Conservation (phyloP, 2,797 vertebrate genomes). For the Falco rusticolus region DNA sequence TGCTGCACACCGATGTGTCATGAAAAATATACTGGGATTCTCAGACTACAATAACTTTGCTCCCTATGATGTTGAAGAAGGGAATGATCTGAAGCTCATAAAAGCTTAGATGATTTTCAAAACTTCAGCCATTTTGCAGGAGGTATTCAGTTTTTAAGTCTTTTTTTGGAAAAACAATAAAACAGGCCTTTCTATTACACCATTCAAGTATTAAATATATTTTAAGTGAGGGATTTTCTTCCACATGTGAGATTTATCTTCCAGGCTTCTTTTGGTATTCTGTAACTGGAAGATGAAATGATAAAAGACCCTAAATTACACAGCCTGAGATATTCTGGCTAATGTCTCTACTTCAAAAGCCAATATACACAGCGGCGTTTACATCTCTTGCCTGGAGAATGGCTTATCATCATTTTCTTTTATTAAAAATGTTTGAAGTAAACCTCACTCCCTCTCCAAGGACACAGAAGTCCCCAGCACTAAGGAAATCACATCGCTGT, state of each 20-base stretch:
- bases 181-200: not conserved
- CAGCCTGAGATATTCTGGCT: conserved; percentile 42
- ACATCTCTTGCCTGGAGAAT: conserved; percentile 40
- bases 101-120: conserved; percentile 11
- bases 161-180: conserved; percentile 39
- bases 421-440: conserved; percentile 47
- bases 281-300: conserved; percentile 29
- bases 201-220: conserved; percentile 13
- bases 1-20: not conserved
- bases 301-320: conserved; percentile 42
- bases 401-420: conserved; percentile 34
- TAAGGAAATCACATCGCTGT: not conserved
- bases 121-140: not conserved
- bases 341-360: conserved; percentile 35
- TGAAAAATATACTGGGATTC: conserved; percentile 21
- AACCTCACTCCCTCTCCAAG: conserved; percentile 13
- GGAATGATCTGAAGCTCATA: not conserved
- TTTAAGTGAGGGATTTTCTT: conserved; percentile 39
- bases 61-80: not conserved
- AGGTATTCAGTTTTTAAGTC: not conserved
- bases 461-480: not conserved
- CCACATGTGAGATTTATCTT: conserved; percentile 27
- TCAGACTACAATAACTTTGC: not conserved
- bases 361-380: conserved; percentile 43
- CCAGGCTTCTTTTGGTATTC: conserved; percentile 41